A percentile compares a stretch with the other conserved stretches of the same genome.
Evolutionary conservation across 1,140 invertebrate species (phyloP).

Genomic region (Diorhabda elongata): DNA sequence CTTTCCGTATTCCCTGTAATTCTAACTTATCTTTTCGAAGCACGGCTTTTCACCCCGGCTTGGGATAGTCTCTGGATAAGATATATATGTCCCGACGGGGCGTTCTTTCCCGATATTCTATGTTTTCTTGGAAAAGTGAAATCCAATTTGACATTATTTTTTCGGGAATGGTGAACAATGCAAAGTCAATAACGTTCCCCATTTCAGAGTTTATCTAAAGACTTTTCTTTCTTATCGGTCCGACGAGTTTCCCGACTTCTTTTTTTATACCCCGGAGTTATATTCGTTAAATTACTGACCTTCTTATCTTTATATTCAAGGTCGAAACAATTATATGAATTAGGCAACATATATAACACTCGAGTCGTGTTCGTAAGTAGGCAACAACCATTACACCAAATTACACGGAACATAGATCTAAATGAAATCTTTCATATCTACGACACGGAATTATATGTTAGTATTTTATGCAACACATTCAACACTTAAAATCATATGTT

Average conservation of each 20-base stretch:
- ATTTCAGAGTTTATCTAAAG: slow-evolving; percentile 1
- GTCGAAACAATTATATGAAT: too few species aligned
- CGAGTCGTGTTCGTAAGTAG: too few species aligned
- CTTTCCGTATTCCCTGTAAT: background rate
- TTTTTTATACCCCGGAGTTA: background rate
- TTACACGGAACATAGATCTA: too few species aligned
- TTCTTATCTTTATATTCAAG: too few species aligned
- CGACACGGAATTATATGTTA: too few species aligned
- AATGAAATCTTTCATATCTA: too few species aligned
- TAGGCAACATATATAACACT: too few species aligned
- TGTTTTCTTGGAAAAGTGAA: slow-evolving; percentile 8
- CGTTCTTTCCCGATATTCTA: background rate
- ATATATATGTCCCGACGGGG: slow-evolving; percentile 4
- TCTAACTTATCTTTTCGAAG: slow-evolving; percentile 3
- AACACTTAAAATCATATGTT: too few species aligned
- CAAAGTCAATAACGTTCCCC: background rate
- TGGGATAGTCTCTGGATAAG: slow-evolving; percentile 6
- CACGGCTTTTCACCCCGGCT: slow-evolving; percentile 4
- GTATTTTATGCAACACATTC: too few species aligned
- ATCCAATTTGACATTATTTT: slow-evolving; percentile 11
- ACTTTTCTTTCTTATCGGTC: background rate
- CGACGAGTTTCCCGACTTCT: background rate
- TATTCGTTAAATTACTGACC: too few species aligned
- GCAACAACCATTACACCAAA: too few species aligned
- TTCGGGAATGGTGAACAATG: slow-evolving; percentile 1